phyloP scores from a whole-genome alignment of 1,140 invertebrate species.

The Carposina sasakii region DNA sequence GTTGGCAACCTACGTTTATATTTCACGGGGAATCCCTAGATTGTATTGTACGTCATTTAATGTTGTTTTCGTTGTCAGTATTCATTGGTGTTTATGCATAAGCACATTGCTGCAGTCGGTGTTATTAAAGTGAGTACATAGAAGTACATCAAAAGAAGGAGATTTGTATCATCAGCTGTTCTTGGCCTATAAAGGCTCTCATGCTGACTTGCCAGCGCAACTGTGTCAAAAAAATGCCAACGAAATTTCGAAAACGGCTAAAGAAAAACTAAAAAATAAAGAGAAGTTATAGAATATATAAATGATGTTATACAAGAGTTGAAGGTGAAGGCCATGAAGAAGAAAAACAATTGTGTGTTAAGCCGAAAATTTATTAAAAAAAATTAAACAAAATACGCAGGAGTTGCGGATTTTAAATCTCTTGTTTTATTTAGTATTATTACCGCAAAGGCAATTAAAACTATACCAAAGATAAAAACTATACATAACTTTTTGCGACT shows the following conservation, averaged over 20 bases:
- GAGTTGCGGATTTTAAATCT: too few relatives aligned
- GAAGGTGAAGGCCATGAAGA: conserved; percentile 12
- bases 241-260: not conserved
- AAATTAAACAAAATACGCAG: too few relatives aligned
- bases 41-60: conserved; percentile 10
- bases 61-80: conserved; percentile 3
- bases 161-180: conserved; percentile 10
- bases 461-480: too few relatives aligned
- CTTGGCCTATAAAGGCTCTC: conserved; percentile 16
- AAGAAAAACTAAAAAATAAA: not conserved
- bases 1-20: conserved; percentile 5
- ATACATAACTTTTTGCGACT: too few relatives aligned
- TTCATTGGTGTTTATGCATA: conserved; percentile 1
- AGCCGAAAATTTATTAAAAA: too few relatives aligned
- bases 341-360: conserved; percentile 7
- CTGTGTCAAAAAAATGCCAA: conserved; percentile 10
- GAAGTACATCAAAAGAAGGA: not conserved
- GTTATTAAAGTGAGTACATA: conserved; percentile 6
- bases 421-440: too few relatives aligned
- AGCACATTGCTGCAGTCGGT: conserved; percentile 2
- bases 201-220: conserved; percentile 13
- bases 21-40: conserved; percentile 4
- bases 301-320: conserved; percentile 17
- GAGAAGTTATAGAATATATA: conserved; percentile 15
- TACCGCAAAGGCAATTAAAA: too few relatives aligned